Evolutionary conservation across 2,113 vertebrate genomes (phyloP).

Genomic region (Bothrops jararaca): DNA sequence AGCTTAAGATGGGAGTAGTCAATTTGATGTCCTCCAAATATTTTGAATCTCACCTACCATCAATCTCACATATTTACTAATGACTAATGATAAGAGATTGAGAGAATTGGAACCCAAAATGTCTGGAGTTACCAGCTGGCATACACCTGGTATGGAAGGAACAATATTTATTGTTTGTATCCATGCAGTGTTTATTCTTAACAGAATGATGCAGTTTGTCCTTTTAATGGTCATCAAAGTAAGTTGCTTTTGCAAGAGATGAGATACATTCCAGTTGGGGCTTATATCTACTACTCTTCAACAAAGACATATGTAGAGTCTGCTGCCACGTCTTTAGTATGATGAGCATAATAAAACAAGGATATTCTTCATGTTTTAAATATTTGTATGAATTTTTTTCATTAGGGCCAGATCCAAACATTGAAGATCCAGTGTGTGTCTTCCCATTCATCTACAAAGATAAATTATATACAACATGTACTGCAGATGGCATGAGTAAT

Average conservation of each 20-base stretch:
- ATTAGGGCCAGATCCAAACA: conserved; percentile 5
- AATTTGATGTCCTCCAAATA: not conserved
- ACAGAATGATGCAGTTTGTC: not conserved
- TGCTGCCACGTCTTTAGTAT: not conserved
- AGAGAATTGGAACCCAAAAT: not conserved
- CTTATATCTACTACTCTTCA: not conserved
- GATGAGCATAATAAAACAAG: not conserved
- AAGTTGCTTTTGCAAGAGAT: not conserved
- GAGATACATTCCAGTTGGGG: not conserved
- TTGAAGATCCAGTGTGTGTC: not conserved
- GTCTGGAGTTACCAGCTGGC: not conserved
- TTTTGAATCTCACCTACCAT: not conserved
- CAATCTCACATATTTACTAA: not conserved
- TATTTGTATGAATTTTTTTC: not conserved
- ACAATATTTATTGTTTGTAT: not conserved
- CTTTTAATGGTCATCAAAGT: not conserved
- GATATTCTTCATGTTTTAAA: not conserved
- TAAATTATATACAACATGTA: conserved; percentile 23
- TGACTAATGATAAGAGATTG: not conserved
- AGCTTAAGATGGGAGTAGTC: not conserved
- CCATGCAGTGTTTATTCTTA: not conserved
- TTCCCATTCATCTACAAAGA: conserved; percentile 28
- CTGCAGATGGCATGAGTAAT: not conserved
- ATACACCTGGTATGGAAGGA: not conserved
- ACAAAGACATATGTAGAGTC: not conserved